Evolutionary conservation across 2,113 vertebrate genomes (phyloP), one percentile per base, ranked within the genome.

Genomic region (Epinephelus cyanopodus): DNA sequence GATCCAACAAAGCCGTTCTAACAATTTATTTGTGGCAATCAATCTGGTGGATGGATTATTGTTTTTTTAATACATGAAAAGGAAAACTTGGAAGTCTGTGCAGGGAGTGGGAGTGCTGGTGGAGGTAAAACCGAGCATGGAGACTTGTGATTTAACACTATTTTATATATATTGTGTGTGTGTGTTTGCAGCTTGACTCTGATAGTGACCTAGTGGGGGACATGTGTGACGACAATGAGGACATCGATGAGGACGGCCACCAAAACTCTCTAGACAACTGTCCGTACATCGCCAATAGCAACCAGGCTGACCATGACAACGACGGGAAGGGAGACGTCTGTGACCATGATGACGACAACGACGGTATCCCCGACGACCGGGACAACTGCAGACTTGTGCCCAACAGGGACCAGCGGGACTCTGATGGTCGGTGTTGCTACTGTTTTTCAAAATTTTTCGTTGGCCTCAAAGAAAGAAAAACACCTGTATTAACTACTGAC

Each of bases 211-310:
- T 99, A 0, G 97, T 99, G 76, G 98, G 98, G 48, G 98, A 99
- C 86, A 95, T 96, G 87, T 99, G 98, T 79, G 98, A 99, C 84
- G 92, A 97, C 89, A 99, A 97, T 6, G 92, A 97, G 27, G 98
- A 99, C 92, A 96, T 99, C 1, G 98, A 99, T 37, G 98, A 98
- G 48, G 98, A 99, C 6, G 98, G 98, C 3, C 96, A 97, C 94
- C 98, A 99, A 91, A 99, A 99, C 94, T 98, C 97, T 77, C 95
- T 99, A 66, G 98, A 99, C 93, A 99, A 99, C 90, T 99, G 98
- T 48, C 98, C 98, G 5, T 99, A 98, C 91, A 91, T 99, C 37
- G 83, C 98, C 83, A 99, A 99, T 0, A 95, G 97, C 88, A 98
- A 97, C 93, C 98, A 99, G 92, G 98, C 97, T 0, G 98, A 99